phyloP scores from a whole-genome alignment of 1,140 invertebrate genomes.

The Palaemon carinicauda region DNA sequence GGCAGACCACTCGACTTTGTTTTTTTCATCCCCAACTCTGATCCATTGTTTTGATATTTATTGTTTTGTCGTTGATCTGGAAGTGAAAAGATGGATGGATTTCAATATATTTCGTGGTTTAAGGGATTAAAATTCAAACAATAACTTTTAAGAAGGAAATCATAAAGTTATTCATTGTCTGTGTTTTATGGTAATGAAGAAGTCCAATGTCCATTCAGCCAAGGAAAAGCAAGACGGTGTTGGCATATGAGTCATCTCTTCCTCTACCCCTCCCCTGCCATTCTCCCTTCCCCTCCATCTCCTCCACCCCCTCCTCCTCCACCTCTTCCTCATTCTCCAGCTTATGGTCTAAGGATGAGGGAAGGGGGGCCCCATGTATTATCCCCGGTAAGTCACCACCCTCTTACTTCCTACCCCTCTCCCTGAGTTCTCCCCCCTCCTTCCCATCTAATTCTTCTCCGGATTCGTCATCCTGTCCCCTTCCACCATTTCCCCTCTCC shows the following conservation, averaged over 20 bases:
- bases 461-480: background rate
- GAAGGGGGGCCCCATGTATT: background rate
- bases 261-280: background rate
- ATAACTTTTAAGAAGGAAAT: too few relatives aligned
- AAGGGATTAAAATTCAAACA: too few relatives aligned
- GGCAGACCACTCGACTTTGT: too few relatives aligned
- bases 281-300: background rate
- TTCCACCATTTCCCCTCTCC: background rate
- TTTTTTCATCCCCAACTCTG: too few relatives aligned
- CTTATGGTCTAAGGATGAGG: background rate
- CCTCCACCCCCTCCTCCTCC: background rate
- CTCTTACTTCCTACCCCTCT: background rate
- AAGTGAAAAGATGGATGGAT: too few relatives aligned
- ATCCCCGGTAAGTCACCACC: background rate
- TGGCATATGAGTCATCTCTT: background rate
- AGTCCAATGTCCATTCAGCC: too few relatives aligned
- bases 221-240: too few relatives aligned
- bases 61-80: too few relatives aligned
- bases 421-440: background rate
- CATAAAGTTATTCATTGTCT: too few relatives aligned
- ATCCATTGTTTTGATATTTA: too few relatives aligned
- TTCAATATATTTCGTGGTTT: too few relatives aligned
- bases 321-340: background rate
- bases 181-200: too few relatives aligned
- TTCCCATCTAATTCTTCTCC: background rate